These are phyloP conservation scores for Gibbula magus DNA, from an alignment of 2,888 invertebrate species.

Conservation along the genomic window DNA sequence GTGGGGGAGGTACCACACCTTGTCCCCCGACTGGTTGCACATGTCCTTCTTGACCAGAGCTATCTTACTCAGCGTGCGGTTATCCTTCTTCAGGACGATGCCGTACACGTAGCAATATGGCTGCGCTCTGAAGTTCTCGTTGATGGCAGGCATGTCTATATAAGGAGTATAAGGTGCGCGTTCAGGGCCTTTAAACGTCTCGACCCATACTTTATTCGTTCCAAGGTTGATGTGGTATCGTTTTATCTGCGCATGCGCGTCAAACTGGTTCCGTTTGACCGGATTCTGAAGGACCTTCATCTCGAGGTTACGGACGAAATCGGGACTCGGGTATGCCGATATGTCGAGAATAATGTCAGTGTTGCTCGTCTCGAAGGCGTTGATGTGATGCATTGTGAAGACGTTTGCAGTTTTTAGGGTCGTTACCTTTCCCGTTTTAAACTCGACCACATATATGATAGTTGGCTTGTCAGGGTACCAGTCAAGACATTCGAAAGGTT, in stretches of 20 bases:
- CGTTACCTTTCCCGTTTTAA: constrained; percentile 51
- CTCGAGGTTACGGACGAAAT: constrained; percentile 59
- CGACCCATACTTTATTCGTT: constrained; percentile 28
- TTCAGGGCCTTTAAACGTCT: constrained; percentile 37
- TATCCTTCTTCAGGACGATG: constrained; percentile 61
- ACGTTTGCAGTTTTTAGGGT: constrained; percentile 53
- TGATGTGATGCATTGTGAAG: constrained; percentile 70
- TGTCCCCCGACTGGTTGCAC: constrained; percentile 54
- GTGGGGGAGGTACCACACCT: constrained; percentile 49
- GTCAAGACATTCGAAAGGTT: constrained; percentile 63
- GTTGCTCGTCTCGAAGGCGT: constrained; percentile 61
- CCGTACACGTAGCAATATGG: constrained; percentile 70
- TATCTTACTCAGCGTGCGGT: constrained; percentile 50
- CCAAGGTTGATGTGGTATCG: constrained; percentile 60
- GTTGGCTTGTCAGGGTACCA: constrained; percentile 58
- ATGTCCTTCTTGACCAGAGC: constrained; percentile 69
- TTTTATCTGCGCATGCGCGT: constrained; percentile 52
- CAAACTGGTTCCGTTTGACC: constrained; percentile 52
- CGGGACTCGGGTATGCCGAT: constrained; percentile 62
- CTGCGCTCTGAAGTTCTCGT: constrained; percentile 60
- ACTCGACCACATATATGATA: constrained; percentile 59
- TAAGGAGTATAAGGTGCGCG: constrained; percentile 25
- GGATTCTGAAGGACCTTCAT: constrained; percentile 54
- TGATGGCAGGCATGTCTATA: constrained; percentile 69
- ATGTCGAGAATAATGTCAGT: constrained; percentile 59